These are phyloP conservation scores for Pseudomyrmex concolor DNA, from an alignment of 1,140 invertebrate genomes.

Conservation along the genomic window DNA sequence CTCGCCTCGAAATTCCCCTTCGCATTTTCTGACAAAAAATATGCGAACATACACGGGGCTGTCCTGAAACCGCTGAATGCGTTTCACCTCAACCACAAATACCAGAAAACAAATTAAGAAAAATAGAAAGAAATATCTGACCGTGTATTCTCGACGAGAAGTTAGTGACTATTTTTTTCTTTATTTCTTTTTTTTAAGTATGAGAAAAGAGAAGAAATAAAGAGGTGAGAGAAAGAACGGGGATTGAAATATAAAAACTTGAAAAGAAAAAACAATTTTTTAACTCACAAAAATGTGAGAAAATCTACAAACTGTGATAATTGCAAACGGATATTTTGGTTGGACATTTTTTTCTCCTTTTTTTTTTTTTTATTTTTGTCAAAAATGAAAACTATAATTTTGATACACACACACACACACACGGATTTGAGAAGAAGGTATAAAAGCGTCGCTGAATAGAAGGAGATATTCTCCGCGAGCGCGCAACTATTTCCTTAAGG, in stretches of 20 bases:
- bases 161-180: background rate
- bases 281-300: background rate
- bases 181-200: background rate
- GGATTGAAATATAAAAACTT: background rate
- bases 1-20: background rate
- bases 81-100: slow-evolving; percentile 1
- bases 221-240: background rate
- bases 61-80: background rate
- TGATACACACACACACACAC: background rate
- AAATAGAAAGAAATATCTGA: background rate
- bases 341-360: background rate
- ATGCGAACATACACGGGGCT: background rate
- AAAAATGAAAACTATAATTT: background rate
- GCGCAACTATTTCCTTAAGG: background rate
- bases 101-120: slow-evolving; percentile 6
- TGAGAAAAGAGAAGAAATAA: background rate
- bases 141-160: slow-evolving; percentile 6
- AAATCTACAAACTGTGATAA: background rate
- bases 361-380: background rate
- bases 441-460: slow-evolving; percentile 10
- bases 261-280: background rate
- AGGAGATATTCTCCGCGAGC: background rate
- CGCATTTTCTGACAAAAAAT: slow-evolving; percentile 10
- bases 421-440: slow-evolving; percentile 8
- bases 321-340: background rate